phyloP scores from a whole-genome alignment of 2,113 vertebrate genomes.

The Cavia aperea region DNA sequence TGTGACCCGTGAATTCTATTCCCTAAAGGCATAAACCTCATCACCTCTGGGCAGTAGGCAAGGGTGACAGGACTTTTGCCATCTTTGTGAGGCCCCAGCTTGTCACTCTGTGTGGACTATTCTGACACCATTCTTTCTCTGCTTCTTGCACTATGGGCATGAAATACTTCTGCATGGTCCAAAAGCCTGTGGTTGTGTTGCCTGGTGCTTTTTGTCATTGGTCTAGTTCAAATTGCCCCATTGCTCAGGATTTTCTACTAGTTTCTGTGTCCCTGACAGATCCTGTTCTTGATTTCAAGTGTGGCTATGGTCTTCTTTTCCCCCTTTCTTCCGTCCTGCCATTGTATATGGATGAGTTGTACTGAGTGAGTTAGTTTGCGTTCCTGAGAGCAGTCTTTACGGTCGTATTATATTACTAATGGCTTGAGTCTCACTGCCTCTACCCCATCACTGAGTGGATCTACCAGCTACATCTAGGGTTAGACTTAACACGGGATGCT shows the following conservation, averaged over 20 bases:
- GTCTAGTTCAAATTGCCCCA: not conserved
- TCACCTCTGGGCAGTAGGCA: not conserved
- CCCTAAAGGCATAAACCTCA: not conserved
- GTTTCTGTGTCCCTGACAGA: not conserved
- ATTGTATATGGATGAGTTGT: not conserved
- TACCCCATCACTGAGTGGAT: not conserved
- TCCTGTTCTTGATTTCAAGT: not conserved
- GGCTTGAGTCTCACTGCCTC: too few species aligned
- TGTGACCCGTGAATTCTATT: not conserved
- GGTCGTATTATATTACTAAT: not conserved
- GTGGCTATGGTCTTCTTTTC: not conserved
- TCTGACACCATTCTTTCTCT: too few species aligned
- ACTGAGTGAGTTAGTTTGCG: not conserved
- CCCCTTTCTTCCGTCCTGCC: not conserved
- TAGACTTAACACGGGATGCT: not conserved
- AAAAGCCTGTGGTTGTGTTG: not conserved
- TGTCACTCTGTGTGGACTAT: not conserved
- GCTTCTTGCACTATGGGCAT: not conserved
- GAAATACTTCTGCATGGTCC: not conserved
- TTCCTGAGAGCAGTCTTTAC: not conserved
- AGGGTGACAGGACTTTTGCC: not conserved
- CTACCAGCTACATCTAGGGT: not conserved
- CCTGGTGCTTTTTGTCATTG: not conserved
- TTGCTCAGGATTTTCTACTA: not conserved
- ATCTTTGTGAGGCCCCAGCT: not conserved